Conservation (phyloP, 2,113 vertebrate genomes). For the Tinamus guttatus region DNA sequence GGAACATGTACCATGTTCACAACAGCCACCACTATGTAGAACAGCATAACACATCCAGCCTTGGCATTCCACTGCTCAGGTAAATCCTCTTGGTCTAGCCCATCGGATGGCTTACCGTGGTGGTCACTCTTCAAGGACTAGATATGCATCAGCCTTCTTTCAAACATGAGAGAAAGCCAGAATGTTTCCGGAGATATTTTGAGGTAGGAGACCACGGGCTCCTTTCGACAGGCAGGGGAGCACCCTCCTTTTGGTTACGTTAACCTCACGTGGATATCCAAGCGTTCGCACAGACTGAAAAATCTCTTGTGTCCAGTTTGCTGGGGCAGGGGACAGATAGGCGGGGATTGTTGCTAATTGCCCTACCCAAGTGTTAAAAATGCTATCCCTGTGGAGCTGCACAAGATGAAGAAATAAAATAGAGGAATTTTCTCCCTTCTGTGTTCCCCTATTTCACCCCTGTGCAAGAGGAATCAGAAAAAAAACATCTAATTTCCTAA, state of each 20-base stretch:
- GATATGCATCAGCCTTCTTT: background rate
- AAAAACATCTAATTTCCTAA: background rate
- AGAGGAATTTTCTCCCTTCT: background rate
- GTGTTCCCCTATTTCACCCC: background rate
- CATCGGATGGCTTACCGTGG: background rate
- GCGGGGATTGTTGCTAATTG: background rate
- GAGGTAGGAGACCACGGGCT: background rate
- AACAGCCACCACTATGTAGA: background rate
- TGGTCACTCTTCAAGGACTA: background rate
- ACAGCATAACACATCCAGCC: background rate
- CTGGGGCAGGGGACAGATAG: no score
- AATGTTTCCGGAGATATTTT: background rate
- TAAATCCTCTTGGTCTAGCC: background rate
- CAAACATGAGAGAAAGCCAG: fast-evolving
- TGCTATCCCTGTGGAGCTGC: background rate
- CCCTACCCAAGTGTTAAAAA: background rate
- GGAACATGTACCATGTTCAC: fast-evolving
- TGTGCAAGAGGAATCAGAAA: background rate
- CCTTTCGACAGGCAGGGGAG: background rate
- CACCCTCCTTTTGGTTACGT: background rate
- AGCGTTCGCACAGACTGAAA: background rate
- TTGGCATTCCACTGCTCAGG: background rate
- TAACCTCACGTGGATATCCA: background rate
- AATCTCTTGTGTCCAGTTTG: background rate
- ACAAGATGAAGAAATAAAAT: background rate